Evolutionary conservation across 2,888 invertebrate species (phyloP).

Genomic region (Mythimna lalbum): DNA sequence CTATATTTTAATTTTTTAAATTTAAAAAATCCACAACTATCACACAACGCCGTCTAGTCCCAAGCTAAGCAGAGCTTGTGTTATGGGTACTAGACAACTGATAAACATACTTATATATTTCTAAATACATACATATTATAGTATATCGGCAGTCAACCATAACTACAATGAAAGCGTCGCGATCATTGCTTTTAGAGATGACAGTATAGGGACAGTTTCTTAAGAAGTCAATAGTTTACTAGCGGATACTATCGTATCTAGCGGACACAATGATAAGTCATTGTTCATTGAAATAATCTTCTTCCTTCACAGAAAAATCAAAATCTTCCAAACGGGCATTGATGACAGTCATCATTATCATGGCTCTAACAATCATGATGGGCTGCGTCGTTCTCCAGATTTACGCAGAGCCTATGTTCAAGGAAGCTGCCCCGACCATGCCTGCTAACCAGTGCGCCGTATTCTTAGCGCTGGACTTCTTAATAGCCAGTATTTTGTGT

Average conservation of each 20-base stretch:
- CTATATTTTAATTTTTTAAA: too few species aligned
- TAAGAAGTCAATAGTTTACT: not conserved
- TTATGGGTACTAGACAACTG: too few species aligned
- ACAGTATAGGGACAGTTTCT: not conserved
- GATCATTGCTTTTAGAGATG: not conserved
- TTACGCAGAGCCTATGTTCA: constrained; percentile 84
- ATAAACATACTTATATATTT: too few species aligned
- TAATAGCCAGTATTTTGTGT: constrained; percentile 77
- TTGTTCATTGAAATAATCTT: not conserved
- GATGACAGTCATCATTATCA: constrained; percentile 69
- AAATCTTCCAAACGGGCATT: constrained; percentile 75
- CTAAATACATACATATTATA: too few species aligned
- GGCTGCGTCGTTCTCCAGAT: constrained; percentile 83
- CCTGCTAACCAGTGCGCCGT: constrained; percentile 83
- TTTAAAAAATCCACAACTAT: too few species aligned
- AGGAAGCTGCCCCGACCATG: constrained; percentile 82
- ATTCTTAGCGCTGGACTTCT: constrained; percentile 78
- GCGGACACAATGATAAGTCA: too few species aligned
- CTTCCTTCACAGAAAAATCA: constrained; percentile 71
- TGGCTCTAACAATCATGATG: constrained; percentile 80
- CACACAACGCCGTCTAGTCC: too few species aligned
- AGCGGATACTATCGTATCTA: not conserved
- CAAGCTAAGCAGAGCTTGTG: too few species aligned
- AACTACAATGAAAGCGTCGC: not conserved
- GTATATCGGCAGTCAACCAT: too few species aligned